A percentile compares a stretch with the other conserved stretches of the same genome.
Evolutionary conservation across 2,113 vertebrate genomes (phyloP).

Genomic region (Columba janthina): DNA sequence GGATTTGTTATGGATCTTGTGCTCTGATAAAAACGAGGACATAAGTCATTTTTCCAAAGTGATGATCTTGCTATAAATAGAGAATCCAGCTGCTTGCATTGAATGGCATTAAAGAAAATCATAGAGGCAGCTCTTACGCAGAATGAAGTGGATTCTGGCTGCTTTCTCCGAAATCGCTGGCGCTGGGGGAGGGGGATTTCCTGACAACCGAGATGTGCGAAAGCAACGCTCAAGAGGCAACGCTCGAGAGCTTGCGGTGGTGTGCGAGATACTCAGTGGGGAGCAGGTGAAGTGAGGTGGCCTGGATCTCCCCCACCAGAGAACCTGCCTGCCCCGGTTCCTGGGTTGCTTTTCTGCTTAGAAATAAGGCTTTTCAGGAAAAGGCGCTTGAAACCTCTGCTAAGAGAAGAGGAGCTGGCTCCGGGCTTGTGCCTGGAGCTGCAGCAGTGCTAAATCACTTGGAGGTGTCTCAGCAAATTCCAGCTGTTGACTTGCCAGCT

Average conservation of each 20-base stretch:
- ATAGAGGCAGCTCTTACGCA: background rate
- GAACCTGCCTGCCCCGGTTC: background rate
- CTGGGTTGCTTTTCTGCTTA: background rate
- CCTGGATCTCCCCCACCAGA: background rate
- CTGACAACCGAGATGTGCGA: background rate
- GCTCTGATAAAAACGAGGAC: conserved; percentile 24
- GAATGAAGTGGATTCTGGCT: conserved; percentile 44
- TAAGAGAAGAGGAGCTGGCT: background rate
- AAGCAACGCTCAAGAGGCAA: background rate
- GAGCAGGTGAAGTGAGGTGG: background rate
- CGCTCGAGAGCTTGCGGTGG: background rate
- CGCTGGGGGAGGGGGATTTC: background rate
- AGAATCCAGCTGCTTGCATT: conserved; percentile 58
- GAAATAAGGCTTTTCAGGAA: background rate
- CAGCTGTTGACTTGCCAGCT: background rate
- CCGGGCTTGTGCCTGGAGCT: background rate
- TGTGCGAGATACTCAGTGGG: background rate
- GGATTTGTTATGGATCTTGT: conserved; percentile 5
- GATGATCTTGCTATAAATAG: conserved; percentile 66
- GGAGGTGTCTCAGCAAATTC: conserved; percentile 21
- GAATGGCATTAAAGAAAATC: conserved; percentile 62
- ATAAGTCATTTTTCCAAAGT: conserved; percentile 25
- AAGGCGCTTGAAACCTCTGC: background rate
- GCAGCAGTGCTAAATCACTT: background rate
- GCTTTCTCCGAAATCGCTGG: background rate